A percentile compares a stretch with the other conserved stretches of the same genome.
Conservation (phyloP, 2,888 invertebrate species). For the Hirtodrosophila histrioides region DNA sequence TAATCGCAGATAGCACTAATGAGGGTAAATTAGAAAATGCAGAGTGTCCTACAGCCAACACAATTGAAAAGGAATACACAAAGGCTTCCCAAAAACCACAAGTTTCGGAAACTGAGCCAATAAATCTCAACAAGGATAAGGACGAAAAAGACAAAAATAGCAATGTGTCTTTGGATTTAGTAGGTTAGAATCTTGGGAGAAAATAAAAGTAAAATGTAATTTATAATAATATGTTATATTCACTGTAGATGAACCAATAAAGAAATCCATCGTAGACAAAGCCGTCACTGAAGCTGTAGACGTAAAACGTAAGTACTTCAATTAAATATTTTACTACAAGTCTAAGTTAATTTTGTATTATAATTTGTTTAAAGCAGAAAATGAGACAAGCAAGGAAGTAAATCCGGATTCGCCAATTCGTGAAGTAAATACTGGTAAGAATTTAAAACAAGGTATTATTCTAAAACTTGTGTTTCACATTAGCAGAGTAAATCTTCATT, state of each 20-base stretch:
- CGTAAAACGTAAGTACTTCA: conserved; percentile 2
- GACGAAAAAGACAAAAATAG: background rate
- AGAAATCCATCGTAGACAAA: background rate
- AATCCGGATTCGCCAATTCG: background rate
- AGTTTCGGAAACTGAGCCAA: too few species aligned
- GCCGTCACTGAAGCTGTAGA: background rate
- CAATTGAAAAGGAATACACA: too few species aligned
- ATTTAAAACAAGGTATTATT: conserved; percentile 15
- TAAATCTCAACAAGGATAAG: background rate
- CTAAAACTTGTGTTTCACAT: conserved; percentile 66
- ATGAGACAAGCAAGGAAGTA: background rate
- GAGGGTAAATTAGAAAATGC: too few species aligned
- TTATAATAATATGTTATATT: too few species aligned
- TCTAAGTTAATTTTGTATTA: background rate
- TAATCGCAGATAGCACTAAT: too few species aligned
- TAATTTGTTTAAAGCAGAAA: background rate
- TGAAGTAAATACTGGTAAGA: conserved; percentile 80
- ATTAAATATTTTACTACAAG: background rate
- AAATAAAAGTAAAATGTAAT: background rate
- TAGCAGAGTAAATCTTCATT: conserved; percentile 74
- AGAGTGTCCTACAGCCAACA: too few species aligned
- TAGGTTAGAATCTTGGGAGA: background rate
- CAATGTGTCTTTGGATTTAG: background rate
- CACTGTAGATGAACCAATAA: background rate
- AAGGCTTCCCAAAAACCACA: background rate